A percentile compares a stretch with the other conserved stretches of the same genome.
phyloP scores from a whole-genome alignment of 1,140 invertebrate genomes.

The Brachionus rotundiformis region DNA sequence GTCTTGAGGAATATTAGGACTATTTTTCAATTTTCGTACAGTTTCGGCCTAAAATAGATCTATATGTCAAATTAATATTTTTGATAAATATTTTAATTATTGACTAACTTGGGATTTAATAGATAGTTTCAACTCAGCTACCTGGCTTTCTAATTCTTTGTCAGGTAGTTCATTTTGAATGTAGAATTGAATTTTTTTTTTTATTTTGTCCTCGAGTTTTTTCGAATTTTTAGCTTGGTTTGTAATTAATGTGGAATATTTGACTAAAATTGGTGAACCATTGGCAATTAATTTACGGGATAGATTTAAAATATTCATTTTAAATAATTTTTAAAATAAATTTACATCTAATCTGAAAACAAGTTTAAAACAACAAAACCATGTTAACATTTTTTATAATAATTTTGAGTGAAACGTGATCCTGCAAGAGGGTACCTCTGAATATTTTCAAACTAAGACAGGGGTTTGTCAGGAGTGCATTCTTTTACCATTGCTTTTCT shows the following conservation, averaged over 20 bases:
- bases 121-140: neutral
- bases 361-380: no score
- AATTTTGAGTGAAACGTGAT: no score
- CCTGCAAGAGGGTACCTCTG: no score
- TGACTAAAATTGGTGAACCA: neutral
- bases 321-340: no score
- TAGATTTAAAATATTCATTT: neutral
- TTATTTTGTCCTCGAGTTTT: conserved; percentile 20
- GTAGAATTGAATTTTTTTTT: conserved; percentile 29
- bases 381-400: neutral
- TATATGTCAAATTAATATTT: neutral
- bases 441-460: no score
- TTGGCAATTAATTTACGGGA: neutral
- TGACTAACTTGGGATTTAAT: neutral
- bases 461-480: no score
- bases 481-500: no score
- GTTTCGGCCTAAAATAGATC: neutral
- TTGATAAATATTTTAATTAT: neutral
- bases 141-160: neutral
- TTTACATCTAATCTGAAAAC: no score
- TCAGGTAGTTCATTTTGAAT: conserved; percentile 6
- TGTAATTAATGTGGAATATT: neutral
- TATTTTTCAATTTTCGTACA: neutral
- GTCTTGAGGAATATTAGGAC: neutral
- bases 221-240: neutral